These are phyloP conservation scores for Sorex araneus DNA, from an alignment of 2,113 vertebrate genomes.

Conservation along the genomic window DNA sequence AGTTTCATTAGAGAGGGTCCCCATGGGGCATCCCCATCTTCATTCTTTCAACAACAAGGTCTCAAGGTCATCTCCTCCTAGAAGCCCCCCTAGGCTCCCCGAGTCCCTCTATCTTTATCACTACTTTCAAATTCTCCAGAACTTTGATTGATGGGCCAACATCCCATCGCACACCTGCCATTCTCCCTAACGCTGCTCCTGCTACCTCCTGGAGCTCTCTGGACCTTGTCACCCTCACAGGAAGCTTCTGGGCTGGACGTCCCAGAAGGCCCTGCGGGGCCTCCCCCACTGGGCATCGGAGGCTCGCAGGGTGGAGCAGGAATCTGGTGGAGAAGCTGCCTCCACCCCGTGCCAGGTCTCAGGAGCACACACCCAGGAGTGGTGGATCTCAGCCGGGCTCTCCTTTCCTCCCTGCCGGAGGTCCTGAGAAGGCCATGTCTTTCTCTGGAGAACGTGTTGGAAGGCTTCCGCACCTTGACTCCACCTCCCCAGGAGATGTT, in stretches of 20 bases:
- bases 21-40: neutral
- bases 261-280: neutral
- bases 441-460: no score
- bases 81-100: neutral
- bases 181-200: neutral
- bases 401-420: neutral
- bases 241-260: no score
- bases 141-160: neutral
- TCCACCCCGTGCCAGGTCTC: fast-evolving
- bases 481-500: neutral
- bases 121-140: neutral
- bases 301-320: neutral
- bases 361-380: no score
- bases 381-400: neutral
- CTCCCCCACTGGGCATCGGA: neutral
- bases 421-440: neutral
- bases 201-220: neutral
- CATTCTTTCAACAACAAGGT: neutral
- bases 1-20: neutral
- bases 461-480: neutral
- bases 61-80: neutral
- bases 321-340: neutral
- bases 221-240: neutral
- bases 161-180: neutral
- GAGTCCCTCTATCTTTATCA: neutral